These are phyloP conservation scores for Drosophila littoralis DNA, from an alignment of 1,140 invertebrate genomes.

Conservation along the genomic window DNA sequence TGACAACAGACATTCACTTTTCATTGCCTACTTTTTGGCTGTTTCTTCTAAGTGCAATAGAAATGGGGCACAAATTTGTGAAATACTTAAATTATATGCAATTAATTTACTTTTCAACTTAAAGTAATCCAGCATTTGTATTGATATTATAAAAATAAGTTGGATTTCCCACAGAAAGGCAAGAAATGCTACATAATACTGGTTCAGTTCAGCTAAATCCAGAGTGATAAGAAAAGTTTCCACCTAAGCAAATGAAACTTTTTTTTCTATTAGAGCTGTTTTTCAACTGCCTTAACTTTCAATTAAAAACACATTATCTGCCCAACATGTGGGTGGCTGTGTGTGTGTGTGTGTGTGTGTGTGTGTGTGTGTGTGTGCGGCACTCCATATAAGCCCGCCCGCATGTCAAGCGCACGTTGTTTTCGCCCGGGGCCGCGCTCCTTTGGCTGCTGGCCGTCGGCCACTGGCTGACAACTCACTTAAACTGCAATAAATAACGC, in stretches of 20 bases:
- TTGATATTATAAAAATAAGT: too few relatives aligned
- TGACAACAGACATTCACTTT: too few relatives aligned
- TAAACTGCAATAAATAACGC: constrained; percentile 78
- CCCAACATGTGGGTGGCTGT: neutral
- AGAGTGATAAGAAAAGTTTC: neutral
- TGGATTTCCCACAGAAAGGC: too few relatives aligned
- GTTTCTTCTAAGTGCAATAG: too few relatives aligned
- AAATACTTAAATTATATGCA: too few relatives aligned
- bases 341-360: constrained; percentile 5
- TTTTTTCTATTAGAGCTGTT: constrained; percentile 6
- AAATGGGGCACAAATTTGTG: too few relatives aligned
- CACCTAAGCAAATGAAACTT: neutral
- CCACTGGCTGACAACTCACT: constrained; percentile 73
- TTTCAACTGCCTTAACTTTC: constrained; percentile 54
- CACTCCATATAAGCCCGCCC: constrained; percentile 16
- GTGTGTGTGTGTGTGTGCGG: neutral
- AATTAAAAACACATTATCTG: constrained; percentile 76
- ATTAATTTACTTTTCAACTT: too few relatives aligned
- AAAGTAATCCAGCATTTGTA: too few relatives aligned
- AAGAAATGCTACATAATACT: too few relatives aligned
- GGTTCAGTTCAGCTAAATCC: neutral
- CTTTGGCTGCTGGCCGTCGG: constrained; percentile 17
- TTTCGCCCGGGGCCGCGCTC: neutral
- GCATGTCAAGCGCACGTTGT: constrained; percentile 39
- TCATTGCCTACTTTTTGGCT: too few relatives aligned